Conservation (phyloP, 1,140 invertebrate species). For the Papilio polytes region DNA sequence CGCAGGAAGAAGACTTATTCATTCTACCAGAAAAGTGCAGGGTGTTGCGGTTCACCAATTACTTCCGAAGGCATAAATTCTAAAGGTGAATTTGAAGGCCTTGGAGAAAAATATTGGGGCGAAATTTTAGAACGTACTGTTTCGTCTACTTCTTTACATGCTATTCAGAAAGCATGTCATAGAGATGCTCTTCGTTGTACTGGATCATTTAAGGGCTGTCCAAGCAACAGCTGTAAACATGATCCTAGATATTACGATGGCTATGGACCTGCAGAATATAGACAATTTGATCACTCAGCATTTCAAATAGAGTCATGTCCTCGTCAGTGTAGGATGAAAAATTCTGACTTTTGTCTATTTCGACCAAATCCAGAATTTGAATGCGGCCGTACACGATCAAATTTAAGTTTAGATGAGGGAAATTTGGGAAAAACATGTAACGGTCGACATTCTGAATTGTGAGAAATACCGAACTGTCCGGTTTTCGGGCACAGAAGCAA, state of each 20-base stretch:
- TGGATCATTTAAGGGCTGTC: constrained; percentile 80
- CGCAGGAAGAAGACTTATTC: constrained; percentile 72
- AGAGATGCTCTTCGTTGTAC: constrained; percentile 74
- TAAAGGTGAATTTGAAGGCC: constrained; percentile 87
- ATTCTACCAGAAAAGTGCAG: constrained; percentile 76
- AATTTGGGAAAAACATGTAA: constrained; percentile 81
- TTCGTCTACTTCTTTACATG: constrained; percentile 87
- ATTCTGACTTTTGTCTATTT: constrained; percentile 79
- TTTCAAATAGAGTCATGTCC: constrained; percentile 81
- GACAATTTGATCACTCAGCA: constrained; percentile 77
- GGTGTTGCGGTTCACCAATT: constrained; percentile 78
- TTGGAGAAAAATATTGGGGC: constrained; percentile 91
- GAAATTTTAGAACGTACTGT: constrained; percentile 89
- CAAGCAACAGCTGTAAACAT: constrained; percentile 68
- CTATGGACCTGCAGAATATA: constrained; percentile 73
- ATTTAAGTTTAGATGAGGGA: constrained; percentile 80
- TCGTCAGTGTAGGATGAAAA: constrained; percentile 77
- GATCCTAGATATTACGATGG: constrained; percentile 78
- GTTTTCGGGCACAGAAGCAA: constrained; percentile 82
- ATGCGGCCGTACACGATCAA: constrained; percentile 77
- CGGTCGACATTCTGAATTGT: constrained; percentile 80
- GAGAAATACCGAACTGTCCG: constrained; percentile 82
- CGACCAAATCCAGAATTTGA: constrained; percentile 71
- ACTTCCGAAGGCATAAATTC: constrained; percentile 80
- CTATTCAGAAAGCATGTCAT: constrained; percentile 85